Conservation (phyloP, 2,113 vertebrate genomes). For the Cololabis saira region DNA sequence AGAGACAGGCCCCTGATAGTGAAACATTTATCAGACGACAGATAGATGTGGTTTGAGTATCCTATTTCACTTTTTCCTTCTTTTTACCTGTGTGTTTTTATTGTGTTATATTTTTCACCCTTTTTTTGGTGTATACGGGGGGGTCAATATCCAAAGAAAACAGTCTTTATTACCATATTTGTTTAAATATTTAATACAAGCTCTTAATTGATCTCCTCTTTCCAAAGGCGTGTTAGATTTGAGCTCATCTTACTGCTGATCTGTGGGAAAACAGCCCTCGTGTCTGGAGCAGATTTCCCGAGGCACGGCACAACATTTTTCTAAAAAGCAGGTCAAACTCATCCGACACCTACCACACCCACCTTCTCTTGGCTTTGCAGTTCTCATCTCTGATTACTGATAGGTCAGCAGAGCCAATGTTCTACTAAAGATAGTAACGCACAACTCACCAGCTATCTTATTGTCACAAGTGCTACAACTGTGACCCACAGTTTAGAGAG, state of each 20-base stretch:
- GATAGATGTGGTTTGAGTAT: neutral
- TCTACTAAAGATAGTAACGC: conserved; percentile 59
- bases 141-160: neutral
- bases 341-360: conserved; percentile 40
- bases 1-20: conserved; percentile 21
- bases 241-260: conserved; percentile 16
- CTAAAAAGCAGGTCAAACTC: conserved; percentile 62
- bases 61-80: neutral
- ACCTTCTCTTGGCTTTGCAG: conserved; percentile 3
- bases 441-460: conserved; percentile 61
- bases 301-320: conserved; percentile 42
- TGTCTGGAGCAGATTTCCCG: conserved; percentile 31
- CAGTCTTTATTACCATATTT: neutral
- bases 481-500: conserved; percentile 17
- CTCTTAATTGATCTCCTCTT: conserved; percentile 15
- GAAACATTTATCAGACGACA: conserved; percentile 24
- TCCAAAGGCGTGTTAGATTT: conserved; percentile 8
- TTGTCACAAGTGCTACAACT: conserved; percentile 44
- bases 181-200: conserved; percentile 17
- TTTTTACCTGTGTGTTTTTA: neutral
- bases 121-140: neutral
- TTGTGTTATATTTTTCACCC: neutral
- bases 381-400: conserved; percentile 44
- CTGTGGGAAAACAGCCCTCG: conserved; percentile 28
- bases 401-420: conserved; percentile 47